These are phyloP conservation scores for Tridacna gigas DNA, from an alignment of 2,888 invertebrate genomes.

Conservation along the genomic window DNA sequence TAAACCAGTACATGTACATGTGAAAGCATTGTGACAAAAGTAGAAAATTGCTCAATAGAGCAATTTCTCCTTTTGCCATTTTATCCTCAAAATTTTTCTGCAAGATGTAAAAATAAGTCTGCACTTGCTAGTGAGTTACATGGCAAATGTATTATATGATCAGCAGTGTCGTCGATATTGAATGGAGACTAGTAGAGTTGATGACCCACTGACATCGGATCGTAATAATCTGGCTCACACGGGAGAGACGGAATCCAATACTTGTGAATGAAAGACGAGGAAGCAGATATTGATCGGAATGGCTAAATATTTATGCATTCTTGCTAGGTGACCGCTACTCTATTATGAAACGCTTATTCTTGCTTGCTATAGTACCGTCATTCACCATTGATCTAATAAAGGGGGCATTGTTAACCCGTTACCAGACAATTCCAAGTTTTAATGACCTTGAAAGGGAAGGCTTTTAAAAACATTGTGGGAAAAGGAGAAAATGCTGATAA, in stretches of 20 bases:
- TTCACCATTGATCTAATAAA: no score
- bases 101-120: background rate
- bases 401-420: no score
- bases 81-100: background rate
- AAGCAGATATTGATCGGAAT: slow-evolving; percentile 12
- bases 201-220: slow-evolving; percentile 7
- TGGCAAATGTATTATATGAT: no score
- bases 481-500: no score
- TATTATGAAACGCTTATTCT: background rate
- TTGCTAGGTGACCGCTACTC: slow-evolving; percentile 2
- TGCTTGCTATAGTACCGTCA: no score
- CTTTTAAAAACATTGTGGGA: no score
- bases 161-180: no score
- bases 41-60: background rate
- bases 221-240: background rate
- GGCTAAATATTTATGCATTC: background rate
- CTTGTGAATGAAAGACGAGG: slow-evolving; percentile 4
- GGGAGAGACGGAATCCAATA: slow-evolving; percentile 1
- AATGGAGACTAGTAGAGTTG: no score
- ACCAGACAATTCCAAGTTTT: no score
- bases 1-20: no score
- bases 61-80: background rate
- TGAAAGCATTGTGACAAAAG: background rate
- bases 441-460: no score
- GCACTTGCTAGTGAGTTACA: no score